Evolutionary conservation across 2,797 vertebrate species (phyloP).

Genomic region (Huso huso): DNA sequence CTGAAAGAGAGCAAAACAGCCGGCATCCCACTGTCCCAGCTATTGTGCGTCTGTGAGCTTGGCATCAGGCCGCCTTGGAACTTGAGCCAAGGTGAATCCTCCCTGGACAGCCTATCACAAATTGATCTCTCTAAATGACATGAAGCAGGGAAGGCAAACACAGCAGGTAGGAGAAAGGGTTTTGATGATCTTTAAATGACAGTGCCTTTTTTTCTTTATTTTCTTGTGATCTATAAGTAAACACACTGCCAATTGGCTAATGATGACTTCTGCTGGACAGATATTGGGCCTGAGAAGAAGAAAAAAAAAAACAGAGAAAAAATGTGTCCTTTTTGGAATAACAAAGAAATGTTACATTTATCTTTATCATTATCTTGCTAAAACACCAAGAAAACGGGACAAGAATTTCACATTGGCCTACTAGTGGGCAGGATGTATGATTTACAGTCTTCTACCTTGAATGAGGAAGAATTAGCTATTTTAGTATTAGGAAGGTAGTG

Average conservation of each 20-base stretch:
- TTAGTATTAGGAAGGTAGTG: too few species aligned
- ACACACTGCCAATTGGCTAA: neutral
- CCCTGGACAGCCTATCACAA: slow-evolving; percentile 13
- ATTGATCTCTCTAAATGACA: slow-evolving; percentile 15
- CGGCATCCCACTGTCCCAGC: slow-evolving; percentile 4
- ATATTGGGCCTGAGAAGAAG: too few species aligned
- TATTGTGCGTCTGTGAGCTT: neutral
- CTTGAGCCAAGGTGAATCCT: slow-evolving; percentile 24
- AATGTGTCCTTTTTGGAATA: too few species aligned
- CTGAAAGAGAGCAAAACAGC: slow-evolving; percentile 11
- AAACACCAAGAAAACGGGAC: too few species aligned
- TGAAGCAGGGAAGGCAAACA: slow-evolving; percentile 1
- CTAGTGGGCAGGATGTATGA: too few species aligned
- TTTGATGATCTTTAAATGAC: slow-evolving; percentile 17
- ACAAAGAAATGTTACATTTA: too few species aligned
- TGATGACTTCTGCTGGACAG: too few species aligned
- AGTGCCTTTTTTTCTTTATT: slow-evolving; percentile 8
- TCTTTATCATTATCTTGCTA: too few species aligned
- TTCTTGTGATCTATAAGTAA: neutral
- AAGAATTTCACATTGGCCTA: too few species aligned
- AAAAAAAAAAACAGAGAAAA: too few species aligned
- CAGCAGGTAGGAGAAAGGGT: slow-evolving; percentile 9
- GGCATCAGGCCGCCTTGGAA: slow-evolving; percentile 19
- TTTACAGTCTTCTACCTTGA: too few species aligned
- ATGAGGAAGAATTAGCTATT: too few species aligned